phyloP scores from a whole-genome alignment of 2,113 vertebrate species.

The Pluvialis apricaria region DNA sequence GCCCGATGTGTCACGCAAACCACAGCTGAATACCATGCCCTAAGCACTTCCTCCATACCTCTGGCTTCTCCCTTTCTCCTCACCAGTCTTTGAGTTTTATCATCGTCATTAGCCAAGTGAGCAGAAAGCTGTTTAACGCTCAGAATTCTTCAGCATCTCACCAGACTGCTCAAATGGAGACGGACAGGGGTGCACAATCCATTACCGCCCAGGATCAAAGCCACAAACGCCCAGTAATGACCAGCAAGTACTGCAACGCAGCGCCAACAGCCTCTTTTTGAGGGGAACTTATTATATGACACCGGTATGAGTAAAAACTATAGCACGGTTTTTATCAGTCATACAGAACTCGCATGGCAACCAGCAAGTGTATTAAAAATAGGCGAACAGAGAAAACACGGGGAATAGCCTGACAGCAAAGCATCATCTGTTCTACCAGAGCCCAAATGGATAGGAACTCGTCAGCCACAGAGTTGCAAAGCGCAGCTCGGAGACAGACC shows the following conservation, averaged over 20 bases:
- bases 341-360: not conserved
- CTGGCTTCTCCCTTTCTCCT: not conserved
- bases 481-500: not conserved
- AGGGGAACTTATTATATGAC: not conserved
- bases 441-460: not conserved
- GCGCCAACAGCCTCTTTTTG: not conserved
- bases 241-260: not conserved
- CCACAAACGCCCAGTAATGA: accelerated
- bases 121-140: not conserved
- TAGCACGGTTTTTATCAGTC: not conserved
- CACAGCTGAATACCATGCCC: not conserved
- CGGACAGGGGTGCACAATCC: not conserved
- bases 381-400: accelerated
- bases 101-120: not conserved
- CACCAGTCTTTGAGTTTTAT: not conserved
- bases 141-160: not conserved
- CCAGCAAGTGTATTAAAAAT: not conserved
- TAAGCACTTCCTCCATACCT: not conserved
- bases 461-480: not conserved
- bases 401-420: not conserved
- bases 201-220: not conserved
- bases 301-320: not conserved
- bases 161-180: not conserved
- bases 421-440: not conserved
- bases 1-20: not conserved